Base-by-base conservation (phyloP, 2,888 invertebrate genomes). In the Agonopterix arenella region DNA sequence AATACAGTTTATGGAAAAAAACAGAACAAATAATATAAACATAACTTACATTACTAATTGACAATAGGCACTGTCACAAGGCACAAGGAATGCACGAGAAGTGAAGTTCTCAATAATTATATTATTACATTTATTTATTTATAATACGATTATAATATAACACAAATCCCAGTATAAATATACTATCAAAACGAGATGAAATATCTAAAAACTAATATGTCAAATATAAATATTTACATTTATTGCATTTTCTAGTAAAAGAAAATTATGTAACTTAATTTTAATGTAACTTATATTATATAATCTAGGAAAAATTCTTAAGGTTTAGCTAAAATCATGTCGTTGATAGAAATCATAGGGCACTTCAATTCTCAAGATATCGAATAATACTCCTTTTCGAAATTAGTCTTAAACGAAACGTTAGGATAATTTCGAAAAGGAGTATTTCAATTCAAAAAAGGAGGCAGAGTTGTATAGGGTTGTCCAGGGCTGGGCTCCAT, bases 391-490 rank as follows among this genome's bases (percentile, higher is more conserved):
- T 80, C 89, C 85, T 80, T 86, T 86, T 88, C 89, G 86, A 89
- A 89, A 88, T 88, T 86, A 79, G 65, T 69, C 73, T 64, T 61
- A 46, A 52, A 49, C 5, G 5, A 28, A 28, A 28, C 28, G 5
- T 28, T 78, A 82, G 68, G 85, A 80, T 78, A 89, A 82, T 88
- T 89, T 90, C 84, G 90, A 88, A 88, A 90, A 89, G 80, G 90
- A 90, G 90, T 90, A 90, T 89, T 90, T 90, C 90, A 93, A 88
- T 93, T 93, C 92, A 93, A 91, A 93, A 94, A 94, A 92, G 93
- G 93, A 86, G 94, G 94, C 82, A 94, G 81, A 49, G 93, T 91
- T 42, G 93, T 93, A 70, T 93, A 94, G 46, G 90, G 91, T 70
- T 93, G 93, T 57, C 79, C 90, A 63, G 73, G 71, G 43, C 82